Base-by-base conservation (phyloP, 1,140 invertebrate genomes). In the Dendrolimus punctatus region DNA sequence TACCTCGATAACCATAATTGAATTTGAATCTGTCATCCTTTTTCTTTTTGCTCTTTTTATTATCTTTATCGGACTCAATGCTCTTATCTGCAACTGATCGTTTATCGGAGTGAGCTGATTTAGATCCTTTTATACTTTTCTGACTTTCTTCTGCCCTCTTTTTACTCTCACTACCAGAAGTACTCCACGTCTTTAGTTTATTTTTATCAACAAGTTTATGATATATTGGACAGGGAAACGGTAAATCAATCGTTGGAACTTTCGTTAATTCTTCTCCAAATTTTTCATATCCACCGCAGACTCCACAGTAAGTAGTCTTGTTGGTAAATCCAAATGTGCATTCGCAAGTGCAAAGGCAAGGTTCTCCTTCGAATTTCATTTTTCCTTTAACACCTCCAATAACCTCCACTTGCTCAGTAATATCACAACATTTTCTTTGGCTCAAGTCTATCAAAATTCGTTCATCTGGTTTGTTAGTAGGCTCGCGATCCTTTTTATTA, bases 1-100 rank as follows among this genome's bases (percentile, higher is more conserved):
- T 85, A 84, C 80, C 78, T 82, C 76, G 71, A 58, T 84, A 85
- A 51, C 79, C 80, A 51, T 83, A 81, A 51, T 84, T 79, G 49
- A 83, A 81, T 67, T 83, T 76, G 53, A 85, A 84, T 64, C 70
- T 68, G 51, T 73, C 66, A 59, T 82, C 73, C 51, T 66, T 75
- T 56, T 67, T 76, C 47, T 73, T 78, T 53, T 71, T 74, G 5
- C 59, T 43, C 58, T 81, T 82, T 71, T 78, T 78, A 50, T 51
- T 38, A 39, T 76, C 76, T 73, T 71, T 77, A 67, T 78, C 73
- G 66, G 69, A 68, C 71, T 80, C 73, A 66, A 63, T 52, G 64
- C 57, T 71, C 49, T 72, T 70, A 6, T 67, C 64, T 48, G 36
- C 38, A 42, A 49, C 48, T 46, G 55, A 50, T 37, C 61, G 60